phyloP scores from a whole-genome alignment of 2,797 vertebrate genomes.

The Leptoclinus maculatus region DNA sequence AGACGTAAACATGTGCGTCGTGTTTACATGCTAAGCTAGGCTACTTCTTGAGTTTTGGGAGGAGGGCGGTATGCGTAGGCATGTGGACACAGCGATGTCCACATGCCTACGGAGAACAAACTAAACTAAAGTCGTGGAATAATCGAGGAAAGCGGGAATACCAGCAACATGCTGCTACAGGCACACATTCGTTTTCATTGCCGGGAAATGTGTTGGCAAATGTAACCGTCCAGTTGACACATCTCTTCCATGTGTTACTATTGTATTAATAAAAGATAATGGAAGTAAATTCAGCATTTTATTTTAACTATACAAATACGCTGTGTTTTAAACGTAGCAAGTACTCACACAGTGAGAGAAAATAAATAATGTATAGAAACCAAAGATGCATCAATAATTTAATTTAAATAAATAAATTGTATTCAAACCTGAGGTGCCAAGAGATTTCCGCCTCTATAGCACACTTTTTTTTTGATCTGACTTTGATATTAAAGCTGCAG shows the following conservation, averaged over 20 bases:
- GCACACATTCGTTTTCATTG: too few relatives aligned
- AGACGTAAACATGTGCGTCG: background rate
- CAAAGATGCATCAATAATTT: background rate
- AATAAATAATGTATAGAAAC: background rate
- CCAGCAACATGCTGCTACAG: too few relatives aligned
- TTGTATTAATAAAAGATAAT: background rate
- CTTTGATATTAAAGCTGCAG: background rate
- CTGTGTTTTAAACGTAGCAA: background rate
- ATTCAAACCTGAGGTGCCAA: too few relatives aligned
- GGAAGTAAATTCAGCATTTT: background rate
- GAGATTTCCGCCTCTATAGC: too few relatives aligned
- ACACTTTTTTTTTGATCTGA: background rate
- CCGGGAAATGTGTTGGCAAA: background rate
- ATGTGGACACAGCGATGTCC: too few relatives aligned
- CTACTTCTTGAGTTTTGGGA: background rate
- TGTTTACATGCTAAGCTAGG: background rate
- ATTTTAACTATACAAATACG: background rate
- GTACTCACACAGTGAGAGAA: background rate
- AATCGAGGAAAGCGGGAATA: too few relatives aligned
- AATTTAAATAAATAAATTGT: too few relatives aligned
- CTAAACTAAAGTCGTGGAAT: too few relatives aligned
- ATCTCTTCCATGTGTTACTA: background rate
- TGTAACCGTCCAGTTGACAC: background rate
- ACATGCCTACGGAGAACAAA: background rate
- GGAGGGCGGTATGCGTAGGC: background rate